Evolutionary conservation across 2,113 vertebrate species (phyloP).

Genomic region (Nesospiza acunhae): DNA sequence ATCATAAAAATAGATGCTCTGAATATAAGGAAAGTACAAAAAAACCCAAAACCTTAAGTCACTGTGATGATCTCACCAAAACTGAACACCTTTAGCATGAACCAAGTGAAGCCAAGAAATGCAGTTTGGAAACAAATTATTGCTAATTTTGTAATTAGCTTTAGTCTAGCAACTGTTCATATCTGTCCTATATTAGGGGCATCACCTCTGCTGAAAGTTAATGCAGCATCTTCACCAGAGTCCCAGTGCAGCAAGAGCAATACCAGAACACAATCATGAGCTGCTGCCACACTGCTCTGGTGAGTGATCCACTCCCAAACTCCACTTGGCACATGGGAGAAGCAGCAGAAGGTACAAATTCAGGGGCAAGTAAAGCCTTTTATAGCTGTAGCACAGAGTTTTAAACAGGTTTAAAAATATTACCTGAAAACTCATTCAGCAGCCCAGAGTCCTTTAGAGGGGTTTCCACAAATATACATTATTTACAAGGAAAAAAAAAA

Average conservation of each 20-base stretch:
- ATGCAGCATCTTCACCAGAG: neutral
- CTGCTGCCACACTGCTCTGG: accelerated
- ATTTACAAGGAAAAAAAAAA: neutral
- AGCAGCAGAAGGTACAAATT: neutral
- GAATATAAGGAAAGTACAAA: neutral
- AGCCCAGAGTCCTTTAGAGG: neutral
- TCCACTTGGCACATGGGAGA: neutral
- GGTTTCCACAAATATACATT: neutral
- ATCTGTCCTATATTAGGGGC: neutral
- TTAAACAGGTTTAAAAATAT: neutral
- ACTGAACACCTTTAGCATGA: accelerated
- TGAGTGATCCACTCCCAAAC: neutral
- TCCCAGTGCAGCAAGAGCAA: neutral
- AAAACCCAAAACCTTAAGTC: neutral
- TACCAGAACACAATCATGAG: accelerated
- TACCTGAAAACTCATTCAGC: neutral
- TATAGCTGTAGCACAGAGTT: neutral
- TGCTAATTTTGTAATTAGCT: neutral
- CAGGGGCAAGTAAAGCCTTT: neutral
- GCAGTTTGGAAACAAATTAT: neutral
- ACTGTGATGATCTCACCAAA: accelerated
- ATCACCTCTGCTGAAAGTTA: neutral
- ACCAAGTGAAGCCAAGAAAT: neutral
- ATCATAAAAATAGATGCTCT: neutral
- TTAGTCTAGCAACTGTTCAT: neutral